These are phyloP conservation scores for Eurytoma californica DNA, from an alignment of 2,888 invertebrate genomes.

Conservation along the genomic window DNA sequence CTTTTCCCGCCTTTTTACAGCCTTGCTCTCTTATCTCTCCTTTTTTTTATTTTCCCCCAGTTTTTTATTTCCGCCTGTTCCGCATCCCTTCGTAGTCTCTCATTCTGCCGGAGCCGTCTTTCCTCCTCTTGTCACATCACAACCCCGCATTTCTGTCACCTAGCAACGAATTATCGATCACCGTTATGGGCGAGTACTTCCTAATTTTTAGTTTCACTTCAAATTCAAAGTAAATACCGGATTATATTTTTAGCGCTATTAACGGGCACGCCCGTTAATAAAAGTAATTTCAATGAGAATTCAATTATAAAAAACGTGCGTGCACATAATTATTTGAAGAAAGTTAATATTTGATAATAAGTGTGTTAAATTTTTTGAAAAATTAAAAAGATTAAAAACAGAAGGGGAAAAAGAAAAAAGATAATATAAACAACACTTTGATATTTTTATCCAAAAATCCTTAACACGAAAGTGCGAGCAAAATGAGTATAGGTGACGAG, in stretches of 20 bases:
- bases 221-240: slow-evolving; percentile 48
- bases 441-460: slow-evolving; percentile 3
- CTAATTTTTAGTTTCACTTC: slow-evolving; percentile 56
- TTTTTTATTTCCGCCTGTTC: slow-evolving; percentile 33
- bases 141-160: slow-evolving; percentile 58
- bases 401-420: neutral
- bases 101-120: slow-evolving; percentile 38
- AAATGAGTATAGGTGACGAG: slow-evolving; percentile 2
- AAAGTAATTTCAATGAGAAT: too few species aligned
- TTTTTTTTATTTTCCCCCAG: slow-evolving; percentile 17
- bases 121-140: slow-evolving; percentile 51
- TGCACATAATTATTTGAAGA: too few species aligned
- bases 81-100: slow-evolving; percentile 42
- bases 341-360: too few species aligned
- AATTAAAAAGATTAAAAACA: neutral
- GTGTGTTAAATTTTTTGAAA: too few species aligned
- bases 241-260: too few species aligned
- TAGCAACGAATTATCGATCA: slow-evolving; percentile 60
- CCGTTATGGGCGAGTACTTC: slow-evolving; percentile 52
- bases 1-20: slow-evolving; percentile 45
- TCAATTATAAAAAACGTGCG: too few species aligned
- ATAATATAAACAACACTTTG: too few species aligned
- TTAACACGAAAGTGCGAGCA: slow-evolving; percentile 5
- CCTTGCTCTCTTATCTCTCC: slow-evolving; percentile 39
- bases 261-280: too few species aligned